Conservation (phyloP, 2,113 vertebrate genomes). For the Ictidomys tridecemlineatus region DNA sequence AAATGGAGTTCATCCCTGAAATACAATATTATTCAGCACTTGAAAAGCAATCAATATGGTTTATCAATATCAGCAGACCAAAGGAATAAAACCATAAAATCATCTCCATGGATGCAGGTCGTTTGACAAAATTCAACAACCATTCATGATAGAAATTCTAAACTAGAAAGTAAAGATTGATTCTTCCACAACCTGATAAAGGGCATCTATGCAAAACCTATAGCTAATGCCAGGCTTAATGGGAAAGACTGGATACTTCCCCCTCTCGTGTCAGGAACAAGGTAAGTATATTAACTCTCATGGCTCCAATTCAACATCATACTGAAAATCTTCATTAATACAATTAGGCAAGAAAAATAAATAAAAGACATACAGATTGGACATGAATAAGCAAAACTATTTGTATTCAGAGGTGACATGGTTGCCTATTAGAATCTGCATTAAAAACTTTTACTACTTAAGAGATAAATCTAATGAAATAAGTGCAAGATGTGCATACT, state of each 20-base stretch:
- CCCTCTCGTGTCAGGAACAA: not conserved
- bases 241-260: not conserved
- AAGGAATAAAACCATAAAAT: not conserved
- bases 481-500: not conserved
- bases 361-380: not conserved
- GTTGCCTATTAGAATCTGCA: not conserved
- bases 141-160: not conserved
- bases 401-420: not conserved
- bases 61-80: not conserved
- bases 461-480: not conserved
- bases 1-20: not conserved
- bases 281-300: not conserved
- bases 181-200: not conserved
- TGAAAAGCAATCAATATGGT: not conserved
- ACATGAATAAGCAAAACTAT: not conserved
- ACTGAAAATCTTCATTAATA: not conserved
- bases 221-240: not conserved
- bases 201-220: not conserved
- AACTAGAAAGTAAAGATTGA: not conserved
- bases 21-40: constrained; percentile 10
- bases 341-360: constrained; percentile 12
- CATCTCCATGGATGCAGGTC: not conserved
- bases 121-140: constrained; percentile 34
- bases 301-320: not conserved
- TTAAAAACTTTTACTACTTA: not conserved